Evolutionary conservation across 2,888 invertebrate species (phyloP).

Genomic region (Melieria omissa): DNA sequence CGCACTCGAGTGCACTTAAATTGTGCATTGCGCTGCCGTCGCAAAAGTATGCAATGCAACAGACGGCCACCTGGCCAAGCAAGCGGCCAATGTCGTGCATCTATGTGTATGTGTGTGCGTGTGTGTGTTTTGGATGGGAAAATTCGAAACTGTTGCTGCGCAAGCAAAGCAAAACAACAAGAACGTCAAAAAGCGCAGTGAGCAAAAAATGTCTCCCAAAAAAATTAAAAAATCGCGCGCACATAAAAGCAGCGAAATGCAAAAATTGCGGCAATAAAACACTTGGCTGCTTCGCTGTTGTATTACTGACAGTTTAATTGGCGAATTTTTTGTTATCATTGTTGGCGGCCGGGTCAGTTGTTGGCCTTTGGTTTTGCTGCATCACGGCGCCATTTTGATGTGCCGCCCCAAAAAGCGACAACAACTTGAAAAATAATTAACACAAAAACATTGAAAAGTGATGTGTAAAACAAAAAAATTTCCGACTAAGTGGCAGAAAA

Average conservation of each 20-base stretch:
- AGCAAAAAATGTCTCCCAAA: background rate
- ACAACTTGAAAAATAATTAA: no score
- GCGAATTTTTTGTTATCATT: constrained; percentile 26
- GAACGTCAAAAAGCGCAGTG: no score
- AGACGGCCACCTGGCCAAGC: background rate
- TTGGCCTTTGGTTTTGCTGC: no score
- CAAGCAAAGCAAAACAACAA: background rate
- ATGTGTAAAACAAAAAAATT: no score
- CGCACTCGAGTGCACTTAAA: constrained; percentile 23
- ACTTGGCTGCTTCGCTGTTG: constrained; percentile 55
- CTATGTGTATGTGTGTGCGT: background rate
- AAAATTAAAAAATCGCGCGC: background rate
- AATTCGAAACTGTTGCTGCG: constrained; percentile 7
- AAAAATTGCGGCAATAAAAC: constrained; percentile 53
- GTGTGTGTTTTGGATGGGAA: background rate
- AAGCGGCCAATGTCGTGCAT: constrained; percentile 1
- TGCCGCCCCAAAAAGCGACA: no score
- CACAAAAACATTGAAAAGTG: no score
- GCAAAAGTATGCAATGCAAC: constrained; percentile 21
- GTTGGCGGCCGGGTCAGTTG: constrained; percentile 14
- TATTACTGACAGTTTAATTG: constrained; percentile 63
- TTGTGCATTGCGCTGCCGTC: constrained; percentile 29
- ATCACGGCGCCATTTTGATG: no score
- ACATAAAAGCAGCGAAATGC: background rate
- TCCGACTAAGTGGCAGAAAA: no score